phyloP scores from a whole-genome alignment of 2,888 invertebrate species.

The Gibbula magus region DNA sequence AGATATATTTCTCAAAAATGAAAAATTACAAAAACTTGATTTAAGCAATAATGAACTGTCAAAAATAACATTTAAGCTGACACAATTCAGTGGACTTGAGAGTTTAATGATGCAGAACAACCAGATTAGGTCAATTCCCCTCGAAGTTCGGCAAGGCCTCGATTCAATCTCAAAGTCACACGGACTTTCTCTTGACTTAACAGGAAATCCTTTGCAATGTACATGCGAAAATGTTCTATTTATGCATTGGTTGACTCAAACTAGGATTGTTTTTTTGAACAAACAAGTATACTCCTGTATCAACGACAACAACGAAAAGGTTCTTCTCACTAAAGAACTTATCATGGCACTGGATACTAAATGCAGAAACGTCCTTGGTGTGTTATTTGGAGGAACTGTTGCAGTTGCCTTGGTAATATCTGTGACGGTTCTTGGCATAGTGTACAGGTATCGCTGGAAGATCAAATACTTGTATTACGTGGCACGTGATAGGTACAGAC shows the following conservation, averaged over 20 bases:
- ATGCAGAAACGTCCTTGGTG: not conserved
- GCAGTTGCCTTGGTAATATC: not conserved
- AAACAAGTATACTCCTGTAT: not conserved
- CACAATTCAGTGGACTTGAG: not conserved
- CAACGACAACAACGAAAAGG: not conserved
- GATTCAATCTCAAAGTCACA: not conserved
- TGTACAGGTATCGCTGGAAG: not conserved
- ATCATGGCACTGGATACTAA: not conserved
- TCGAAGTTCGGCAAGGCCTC: not conserved
- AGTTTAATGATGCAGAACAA: not conserved
- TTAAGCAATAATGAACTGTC: not conserved
- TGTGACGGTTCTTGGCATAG: not conserved
- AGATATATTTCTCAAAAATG: not conserved
- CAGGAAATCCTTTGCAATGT: not conserved
- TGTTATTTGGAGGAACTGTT: not conserved
- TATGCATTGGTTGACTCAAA: not conserved
- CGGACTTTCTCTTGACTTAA: not conserved
- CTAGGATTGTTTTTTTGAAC: not conserved
- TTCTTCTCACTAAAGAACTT: not conserved
- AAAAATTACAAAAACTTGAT: not conserved
- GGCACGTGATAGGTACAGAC: not conserved
- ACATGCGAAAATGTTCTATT: not conserved
- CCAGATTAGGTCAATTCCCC: not conserved
- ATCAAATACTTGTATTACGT: not conserved
- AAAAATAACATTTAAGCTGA: not conserved